Percentiles rank a stretch among this genome's conserved stretches.
Evolutionary conservation across 2,797 vertebrate genomes (phyloP).

Genomic region (Gymnopithys bicolor): DNA sequence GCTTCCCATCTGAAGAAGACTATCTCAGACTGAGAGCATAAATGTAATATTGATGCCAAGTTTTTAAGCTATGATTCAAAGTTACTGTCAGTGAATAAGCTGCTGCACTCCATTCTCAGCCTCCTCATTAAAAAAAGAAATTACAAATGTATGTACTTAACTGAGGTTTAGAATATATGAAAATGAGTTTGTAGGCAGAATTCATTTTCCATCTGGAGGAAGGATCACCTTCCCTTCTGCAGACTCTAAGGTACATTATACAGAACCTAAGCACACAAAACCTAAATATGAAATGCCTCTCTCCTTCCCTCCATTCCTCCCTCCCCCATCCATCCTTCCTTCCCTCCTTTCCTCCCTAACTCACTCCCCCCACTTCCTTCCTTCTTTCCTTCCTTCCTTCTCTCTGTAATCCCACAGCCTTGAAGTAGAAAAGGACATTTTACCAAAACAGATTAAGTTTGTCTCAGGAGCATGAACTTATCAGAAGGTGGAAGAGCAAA

Average conservation of each 20-base stretch:
- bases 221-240: neutral
- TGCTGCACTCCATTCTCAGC: neutral
- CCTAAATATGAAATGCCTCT: neutral
- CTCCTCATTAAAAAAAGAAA: neutral
- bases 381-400: too few relatives aligned
- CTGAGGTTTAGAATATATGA: neutral
- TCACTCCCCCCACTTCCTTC: neutral
- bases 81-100: neutral
- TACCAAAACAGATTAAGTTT: too few relatives aligned
- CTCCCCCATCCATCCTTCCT: neutral
- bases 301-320: neutral
- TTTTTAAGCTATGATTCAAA: constrained; percentile 59
- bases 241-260: neutral
- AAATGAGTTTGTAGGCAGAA: neutral
- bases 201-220: neutral
- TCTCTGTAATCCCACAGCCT: too few relatives aligned
- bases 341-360: neutral
- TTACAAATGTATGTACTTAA: neutral
- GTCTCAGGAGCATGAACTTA: too few relatives aligned
- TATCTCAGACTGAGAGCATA: neutral
- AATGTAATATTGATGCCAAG: neutral
- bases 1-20: constrained; percentile 24
- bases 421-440: neutral
- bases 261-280: neutral
- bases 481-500: too few relatives aligned